phyloP scores from a whole-genome alignment of 1,140 invertebrate species.

The Parapsyche elsis region DNA sequence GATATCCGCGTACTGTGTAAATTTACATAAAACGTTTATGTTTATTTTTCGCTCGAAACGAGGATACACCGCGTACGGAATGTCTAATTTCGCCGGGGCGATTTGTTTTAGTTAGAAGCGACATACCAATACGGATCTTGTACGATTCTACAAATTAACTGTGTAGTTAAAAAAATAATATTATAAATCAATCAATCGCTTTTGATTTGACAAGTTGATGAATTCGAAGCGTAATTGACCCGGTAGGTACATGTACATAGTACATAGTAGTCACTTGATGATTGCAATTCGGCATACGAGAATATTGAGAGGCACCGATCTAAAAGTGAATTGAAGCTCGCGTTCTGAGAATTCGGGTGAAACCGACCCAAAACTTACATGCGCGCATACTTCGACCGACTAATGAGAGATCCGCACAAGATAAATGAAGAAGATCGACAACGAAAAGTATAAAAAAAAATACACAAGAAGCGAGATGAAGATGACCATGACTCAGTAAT shows the following conservation, averaged over 20 bases:
- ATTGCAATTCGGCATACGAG: no score
- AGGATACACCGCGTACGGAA: constrained; percentile 8
- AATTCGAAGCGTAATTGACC: no score
- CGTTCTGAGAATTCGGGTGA: no score
- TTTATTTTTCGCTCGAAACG: constrained; percentile 20
- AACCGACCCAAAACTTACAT: no score
- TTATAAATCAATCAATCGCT: no score
- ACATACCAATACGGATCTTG: not conserved
- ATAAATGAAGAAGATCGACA: not conserved
- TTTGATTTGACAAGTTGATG: no score
- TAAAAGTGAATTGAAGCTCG: no score
- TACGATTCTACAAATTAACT: not conserved
- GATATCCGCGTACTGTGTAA: constrained; percentile 1
- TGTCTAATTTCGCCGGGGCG: not conserved
- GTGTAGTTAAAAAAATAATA: no score
- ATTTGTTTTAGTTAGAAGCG: not conserved
- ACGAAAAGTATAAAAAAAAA: no score
- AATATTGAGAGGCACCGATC: no score
- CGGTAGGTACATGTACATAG: no score
- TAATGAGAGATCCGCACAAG: not conserved
- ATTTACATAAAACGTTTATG: not conserved
- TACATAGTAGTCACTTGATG: no score
- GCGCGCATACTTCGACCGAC: not conserved
- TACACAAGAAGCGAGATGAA: not conserved
- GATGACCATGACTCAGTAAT: constrained; percentile 26